Conservation (phyloP, 2,113 vertebrate genomes). For the Pseudopodoces humilis region DNA sequence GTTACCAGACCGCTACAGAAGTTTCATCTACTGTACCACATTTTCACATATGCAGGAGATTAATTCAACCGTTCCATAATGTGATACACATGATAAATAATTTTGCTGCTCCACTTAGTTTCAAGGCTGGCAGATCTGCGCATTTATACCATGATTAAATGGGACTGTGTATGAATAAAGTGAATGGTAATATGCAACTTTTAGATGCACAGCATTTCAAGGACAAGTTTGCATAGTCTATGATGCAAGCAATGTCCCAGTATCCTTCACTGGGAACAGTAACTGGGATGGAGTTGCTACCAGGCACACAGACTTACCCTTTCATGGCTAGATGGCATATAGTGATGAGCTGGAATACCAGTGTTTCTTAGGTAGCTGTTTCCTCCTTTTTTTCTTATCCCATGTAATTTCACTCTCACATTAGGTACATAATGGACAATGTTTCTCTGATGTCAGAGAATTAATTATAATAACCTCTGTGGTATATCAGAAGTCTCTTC, state of each 20-base stretch:
- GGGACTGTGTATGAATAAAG: background rate
- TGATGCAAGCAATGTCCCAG: conserved; percentile 19
- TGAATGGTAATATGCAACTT: background rate
- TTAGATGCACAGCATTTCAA: background rate
- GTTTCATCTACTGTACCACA: background rate
- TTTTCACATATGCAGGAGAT: background rate
- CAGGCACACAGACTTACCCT: conserved; percentile 6
- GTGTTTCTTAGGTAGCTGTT: background rate
- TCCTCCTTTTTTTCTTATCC: background rate
- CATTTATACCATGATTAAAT: conserved; percentile 4
- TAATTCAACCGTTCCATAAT: background rate
- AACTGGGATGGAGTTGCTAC: background rate
- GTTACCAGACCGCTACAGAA: background rate
- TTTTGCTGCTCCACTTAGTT: background rate
- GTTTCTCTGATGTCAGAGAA: conserved; percentile 24
- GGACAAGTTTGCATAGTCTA: conserved; percentile 18
- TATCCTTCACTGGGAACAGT: conserved; percentile 4
- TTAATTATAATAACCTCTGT: background rate
- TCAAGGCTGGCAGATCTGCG: background rate
- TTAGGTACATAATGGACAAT: background rate
- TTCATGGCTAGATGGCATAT: background rate
- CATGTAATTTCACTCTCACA: background rate
- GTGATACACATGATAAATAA: background rate
- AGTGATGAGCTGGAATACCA: background rate
- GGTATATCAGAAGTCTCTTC: background rate